Evolutionary conservation across 1,140 invertebrate genomes (phyloP), one percentile per base, ranked within the genome.

Genomic region (Elymnias hypermnestra): DNA sequence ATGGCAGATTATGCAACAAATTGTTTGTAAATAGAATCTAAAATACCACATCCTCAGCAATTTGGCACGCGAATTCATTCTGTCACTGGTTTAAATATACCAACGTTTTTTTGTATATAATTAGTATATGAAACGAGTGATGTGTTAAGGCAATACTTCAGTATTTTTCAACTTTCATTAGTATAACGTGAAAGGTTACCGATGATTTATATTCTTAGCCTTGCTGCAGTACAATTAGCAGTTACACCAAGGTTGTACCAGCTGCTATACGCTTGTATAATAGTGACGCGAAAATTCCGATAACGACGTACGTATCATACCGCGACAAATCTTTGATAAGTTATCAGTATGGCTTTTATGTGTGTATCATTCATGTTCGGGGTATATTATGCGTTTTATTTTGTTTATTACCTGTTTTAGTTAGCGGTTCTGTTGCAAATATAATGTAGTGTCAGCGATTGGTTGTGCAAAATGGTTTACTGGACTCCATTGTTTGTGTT

Each of bases 321-420:
- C 58, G 35, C 50, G 53, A 55, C 58, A 71, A 55, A 75, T 75
- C 72, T 66, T 45, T 70, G 74, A 78, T 78, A 78, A 62, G 55
- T 42, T 78, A 78, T 78, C 74, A 68, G 45, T 55, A 29, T 4
- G 9, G 10, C 52, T 68, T 69, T 71, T 66, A 57, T 40, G 47
- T 57, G 41, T 46, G 33, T 48, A 66, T 60, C 42, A 43, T 36
- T 25, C 26, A 28, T 28, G 26, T 23, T 36, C 14, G 46, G 45
- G 28, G 25, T 22, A 29, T n/a, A 37, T 7, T 43, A 23, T 43
- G 19, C 43, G 37, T 17, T 29, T 31, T 17, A 37, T 43, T 19
- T n/a, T 10, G 33, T 28, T 9, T 26, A 4, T 36, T 23, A 33
- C 37, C 44, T 5, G 21, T 49, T 55, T 6, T 45, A 31, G 15